Evolutionary conservation across 2,113 vertebrate species (phyloP), one percentile per base, ranked within the genome.

Genomic region (Euleptes europaea): DNA sequence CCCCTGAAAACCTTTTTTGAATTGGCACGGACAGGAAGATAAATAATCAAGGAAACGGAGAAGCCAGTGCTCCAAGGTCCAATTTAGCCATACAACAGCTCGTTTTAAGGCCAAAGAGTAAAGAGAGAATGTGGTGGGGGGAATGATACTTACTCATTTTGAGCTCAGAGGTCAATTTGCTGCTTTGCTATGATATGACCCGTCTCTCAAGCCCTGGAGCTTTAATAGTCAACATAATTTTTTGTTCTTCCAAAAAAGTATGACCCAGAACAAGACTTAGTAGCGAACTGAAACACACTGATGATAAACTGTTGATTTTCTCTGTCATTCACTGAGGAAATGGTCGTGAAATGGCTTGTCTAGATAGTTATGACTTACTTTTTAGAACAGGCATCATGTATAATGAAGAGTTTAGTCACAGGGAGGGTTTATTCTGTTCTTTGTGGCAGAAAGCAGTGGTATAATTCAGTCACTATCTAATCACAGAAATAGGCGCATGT

Each of bases 311-410:
- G 71, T 79, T 80, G 80, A 86, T 67, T 83, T 83, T 76, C 28
- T 23, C 67, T 91, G 92, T 77, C 70, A 69, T 42, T 69, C 35
- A 40, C 44, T 19, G 73, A 51, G 38, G 33, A 35, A 14, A 69
- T 77, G 28, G 31, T 88, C 51, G 11, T 28, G 82, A 83, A 78
- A 81, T 69, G 70, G 82, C 73, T 90, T 79, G n/a, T 90, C 81
- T 82, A 54, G 71, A 85, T 78, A 80, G 73, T 5, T 35, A 80
- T 79, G 84, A 89, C 86, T 91, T 89, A 57, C 60, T 66, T 26
- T 92, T 92, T 91, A 86, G 91, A 86, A 86, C 84, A 88, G 80
- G 82, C 80, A 88, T 87, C 86, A 91, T 89, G 86, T 89, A 89
- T 84, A 92, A 89, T 88, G 90, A 90, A 86, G 82, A 69, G 26